These are phyloP conservation scores for Anthopleura xanthogrammica DNA, from an alignment of 92 coral and sea anemone species.

Conservation along the genomic window DNA sequence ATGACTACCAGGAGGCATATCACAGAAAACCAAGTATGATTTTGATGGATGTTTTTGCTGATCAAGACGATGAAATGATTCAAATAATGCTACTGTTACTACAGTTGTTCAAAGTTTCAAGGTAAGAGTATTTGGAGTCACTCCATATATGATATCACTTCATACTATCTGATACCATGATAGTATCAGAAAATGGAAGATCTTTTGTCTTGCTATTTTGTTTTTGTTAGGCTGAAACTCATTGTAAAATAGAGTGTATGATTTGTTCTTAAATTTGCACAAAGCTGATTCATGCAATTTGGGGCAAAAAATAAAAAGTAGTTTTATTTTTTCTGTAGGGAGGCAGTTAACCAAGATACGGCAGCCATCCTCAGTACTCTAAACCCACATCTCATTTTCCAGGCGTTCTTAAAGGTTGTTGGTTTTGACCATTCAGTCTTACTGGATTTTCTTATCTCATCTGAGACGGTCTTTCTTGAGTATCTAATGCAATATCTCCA, in stretches of 20 bases:
- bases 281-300: too few species aligned
- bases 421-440: constrained; percentile 80
- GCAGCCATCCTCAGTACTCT: constrained; percentile 22
- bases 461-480: constrained; percentile 90
- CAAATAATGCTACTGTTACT: constrained; percentile 61
- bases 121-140: constrained; percentile 6
- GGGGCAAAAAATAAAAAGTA: too few species aligned
- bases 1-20: neutral
- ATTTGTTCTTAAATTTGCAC: too few species aligned
- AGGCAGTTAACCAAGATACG: neutral
- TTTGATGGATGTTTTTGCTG: constrained; percentile 67
- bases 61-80: constrained; percentile 93
- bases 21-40: neutral
- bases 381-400: constrained; percentile 77
- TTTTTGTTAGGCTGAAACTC: too few species aligned
- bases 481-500: constrained; percentile 72
- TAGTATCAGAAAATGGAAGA: too few species aligned
- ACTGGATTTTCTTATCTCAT: constrained; percentile 86
- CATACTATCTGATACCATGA: too few species aligned
- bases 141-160: too few species aligned
- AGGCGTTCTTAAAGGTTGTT: constrained; percentile 57
- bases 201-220: too few species aligned
- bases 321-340: neutral
- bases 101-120: constrained; percentile 34
- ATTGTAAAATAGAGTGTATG: too few species aligned